Evolutionary conservation across 2,888 invertebrate genomes (phyloP).

Genomic region (Diabrotica balteata): DNA sequence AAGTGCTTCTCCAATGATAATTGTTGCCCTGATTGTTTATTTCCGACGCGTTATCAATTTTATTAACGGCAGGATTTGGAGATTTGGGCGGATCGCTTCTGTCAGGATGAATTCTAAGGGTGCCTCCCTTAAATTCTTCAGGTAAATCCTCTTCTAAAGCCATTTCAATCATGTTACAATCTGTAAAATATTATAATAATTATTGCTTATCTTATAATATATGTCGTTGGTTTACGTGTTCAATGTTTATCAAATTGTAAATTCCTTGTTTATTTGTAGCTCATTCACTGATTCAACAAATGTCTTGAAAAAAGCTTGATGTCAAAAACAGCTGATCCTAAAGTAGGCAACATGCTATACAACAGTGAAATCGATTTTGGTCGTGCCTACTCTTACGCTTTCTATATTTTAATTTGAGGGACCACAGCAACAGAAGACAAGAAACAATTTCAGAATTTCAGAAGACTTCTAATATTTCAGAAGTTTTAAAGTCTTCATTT

Average conservation of each 20-base stretch:
- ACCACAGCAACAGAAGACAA: too few relatives aligned
- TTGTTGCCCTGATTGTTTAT: constrained; percentile 42
- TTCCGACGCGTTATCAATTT: constrained; percentile 42
- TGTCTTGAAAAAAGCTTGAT: constrained; percentile 20
- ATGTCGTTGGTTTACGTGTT: constrained; percentile 13
- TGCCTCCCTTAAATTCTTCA: constrained; percentile 66
- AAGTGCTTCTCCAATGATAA: constrained; percentile 49
- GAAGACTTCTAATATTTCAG: too few relatives aligned
- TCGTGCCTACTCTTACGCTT: background rate
- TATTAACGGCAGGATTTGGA: constrained; percentile 37
- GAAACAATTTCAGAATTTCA: too few relatives aligned
- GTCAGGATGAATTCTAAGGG: constrained; percentile 52
- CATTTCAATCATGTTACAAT: constrained; percentile 46
- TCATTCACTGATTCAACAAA: constrained; percentile 29
- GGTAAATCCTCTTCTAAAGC: constrained; percentile 64
- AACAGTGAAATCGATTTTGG: constrained; percentile 9
- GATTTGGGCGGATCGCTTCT: constrained; percentile 34
- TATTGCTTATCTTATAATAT: constrained; percentile 6
- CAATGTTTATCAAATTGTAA: constrained; percentile 5
- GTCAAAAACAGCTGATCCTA: constrained; percentile 36
- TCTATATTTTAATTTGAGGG: too few relatives aligned
- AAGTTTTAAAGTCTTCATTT: too few relatives aligned
- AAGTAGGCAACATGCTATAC: constrained; percentile 34
- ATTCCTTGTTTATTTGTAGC: constrained; percentile 25
- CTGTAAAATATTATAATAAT: constrained; percentile 3